Percentiles rank a stretch among this genome's conserved stretches.
Conservation (phyloP, 2,113 vertebrate species). For the Scolopax mira region DNA sequence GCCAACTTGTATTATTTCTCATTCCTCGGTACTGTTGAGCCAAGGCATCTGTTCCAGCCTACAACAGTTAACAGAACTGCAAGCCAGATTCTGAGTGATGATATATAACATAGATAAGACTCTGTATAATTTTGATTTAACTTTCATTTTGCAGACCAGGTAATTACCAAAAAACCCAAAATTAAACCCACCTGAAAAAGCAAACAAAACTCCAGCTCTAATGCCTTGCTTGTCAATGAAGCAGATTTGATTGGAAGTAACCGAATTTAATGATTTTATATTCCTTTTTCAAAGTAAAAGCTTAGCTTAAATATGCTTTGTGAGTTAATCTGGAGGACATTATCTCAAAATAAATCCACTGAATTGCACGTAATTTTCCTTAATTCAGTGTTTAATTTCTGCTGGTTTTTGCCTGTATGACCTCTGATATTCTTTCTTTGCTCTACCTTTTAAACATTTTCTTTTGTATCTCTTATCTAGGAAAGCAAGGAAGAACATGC, state of each 20-base stretch:
- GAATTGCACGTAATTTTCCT: neutral
- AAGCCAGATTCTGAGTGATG: neutral
- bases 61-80: constrained; percentile 10
- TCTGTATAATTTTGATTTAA: neutral
- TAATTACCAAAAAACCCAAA: neutral
- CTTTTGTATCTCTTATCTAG: neutral
- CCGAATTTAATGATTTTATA: neutral
- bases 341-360: neutral
- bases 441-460: neutral
- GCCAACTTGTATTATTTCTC: constrained; percentile 16
- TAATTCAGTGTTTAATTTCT: neutral
- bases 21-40: neutral
- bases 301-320: neutral
- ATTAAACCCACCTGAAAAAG: neutral
- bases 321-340: neutral
- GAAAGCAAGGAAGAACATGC: constrained; percentile 30
- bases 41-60: constrained; percentile 49
- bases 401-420: neutral
- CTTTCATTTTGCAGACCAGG: neutral
- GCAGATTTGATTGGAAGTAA: neutral
- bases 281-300: neutral
- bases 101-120: neutral
- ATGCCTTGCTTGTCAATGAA: neutral
- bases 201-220: neutral
- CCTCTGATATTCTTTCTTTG: neutral